Conservation (phyloP, 2,888 invertebrate species). For the Limenitis arthemis region DNA sequence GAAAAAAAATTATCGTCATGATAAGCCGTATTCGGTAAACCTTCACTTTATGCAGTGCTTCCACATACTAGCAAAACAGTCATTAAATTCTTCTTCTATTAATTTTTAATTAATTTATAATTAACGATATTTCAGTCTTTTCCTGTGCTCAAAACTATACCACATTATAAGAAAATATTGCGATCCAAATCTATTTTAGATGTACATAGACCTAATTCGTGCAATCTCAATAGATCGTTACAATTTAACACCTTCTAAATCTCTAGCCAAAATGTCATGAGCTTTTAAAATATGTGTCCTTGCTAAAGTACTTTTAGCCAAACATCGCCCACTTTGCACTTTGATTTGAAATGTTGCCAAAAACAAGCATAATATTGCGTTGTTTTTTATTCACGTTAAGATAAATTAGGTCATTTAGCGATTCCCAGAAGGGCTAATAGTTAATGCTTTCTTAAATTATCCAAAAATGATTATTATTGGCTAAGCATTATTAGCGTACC, state of each 20-base stretch:
- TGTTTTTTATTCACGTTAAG: constrained; percentile 36
- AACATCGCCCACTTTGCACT: constrained; percentile 34
- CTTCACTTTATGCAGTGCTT: neutral
- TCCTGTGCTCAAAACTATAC: too few species aligned
- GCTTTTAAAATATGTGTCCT: constrained; percentile 33
- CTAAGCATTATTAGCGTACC: constrained; percentile 38
- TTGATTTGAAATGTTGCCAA: constrained; percentile 53
- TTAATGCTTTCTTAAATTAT: neutral
- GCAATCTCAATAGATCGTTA: constrained; percentile 8
- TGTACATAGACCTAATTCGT: constrained; percentile 1
- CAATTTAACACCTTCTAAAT: constrained; percentile 17
- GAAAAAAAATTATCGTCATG: too few species aligned
- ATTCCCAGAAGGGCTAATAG: constrained; percentile 5
- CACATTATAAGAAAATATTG: neutral
- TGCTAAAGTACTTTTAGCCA: constrained; percentile 26
- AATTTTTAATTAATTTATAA: too few species aligned
- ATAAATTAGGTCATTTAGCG: constrained; percentile 28
- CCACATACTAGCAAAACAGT: too few species aligned
- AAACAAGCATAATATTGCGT: constrained; percentile 32
- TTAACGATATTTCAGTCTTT: too few species aligned
- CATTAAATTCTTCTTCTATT: too few species aligned
- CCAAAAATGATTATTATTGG: constrained; percentile 1
- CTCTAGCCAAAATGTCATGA: constrained; percentile 28
- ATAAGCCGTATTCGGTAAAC: too few species aligned
- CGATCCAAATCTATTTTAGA: constrained; percentile 2